Evolutionary conservation across 2,113 vertebrate species (phyloP).

Genomic region (Percopsis transmontana): DNA sequence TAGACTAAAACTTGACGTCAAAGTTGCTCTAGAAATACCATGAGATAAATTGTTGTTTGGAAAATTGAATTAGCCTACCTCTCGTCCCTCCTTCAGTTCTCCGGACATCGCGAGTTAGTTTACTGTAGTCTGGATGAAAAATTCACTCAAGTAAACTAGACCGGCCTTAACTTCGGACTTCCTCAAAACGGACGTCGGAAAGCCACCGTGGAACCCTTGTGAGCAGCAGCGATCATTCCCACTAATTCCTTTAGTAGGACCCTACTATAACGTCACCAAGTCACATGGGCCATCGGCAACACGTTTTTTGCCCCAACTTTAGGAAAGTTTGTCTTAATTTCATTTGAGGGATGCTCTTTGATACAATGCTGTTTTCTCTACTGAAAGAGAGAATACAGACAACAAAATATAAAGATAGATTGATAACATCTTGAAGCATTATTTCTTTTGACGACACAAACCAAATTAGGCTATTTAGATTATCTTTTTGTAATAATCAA

Average conservation of each 20-base stretch:
- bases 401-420: too few species aligned
- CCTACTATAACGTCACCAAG: slow-evolving; percentile 60
- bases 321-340: too few species aligned
- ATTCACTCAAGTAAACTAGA: slow-evolving; percentile 10
- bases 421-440: too few species aligned
- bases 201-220: slow-evolving; percentile 48
- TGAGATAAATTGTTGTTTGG: background rate
- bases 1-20: too few species aligned
- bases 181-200: slow-evolving; percentile 57
- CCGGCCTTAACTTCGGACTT: slow-evolving; percentile 54
- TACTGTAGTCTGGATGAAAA: background rate
- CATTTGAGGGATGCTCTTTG: too few species aligned
- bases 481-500: too few species aligned
- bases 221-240: slow-evolving; percentile 50
- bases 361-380: too few species aligned
- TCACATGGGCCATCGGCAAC: slow-evolving; percentile 67
- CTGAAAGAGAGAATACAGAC: too few species aligned
- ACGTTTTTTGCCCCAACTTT: background rate
- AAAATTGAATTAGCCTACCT: slow-evolving; percentile 47
- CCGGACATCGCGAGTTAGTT: slow-evolving; percentile 57
- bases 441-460: too few species aligned
- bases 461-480: too few species aligned
- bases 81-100: slow-evolving; percentile 45
- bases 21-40: too few species aligned
- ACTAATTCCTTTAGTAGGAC: slow-evolving; percentile 54